A percentile compares a stretch with the other conserved stretches of the same genome.
phyloP scores from a whole-genome alignment of 2,888 invertebrate species.

The Stratiomys singularior region DNA sequence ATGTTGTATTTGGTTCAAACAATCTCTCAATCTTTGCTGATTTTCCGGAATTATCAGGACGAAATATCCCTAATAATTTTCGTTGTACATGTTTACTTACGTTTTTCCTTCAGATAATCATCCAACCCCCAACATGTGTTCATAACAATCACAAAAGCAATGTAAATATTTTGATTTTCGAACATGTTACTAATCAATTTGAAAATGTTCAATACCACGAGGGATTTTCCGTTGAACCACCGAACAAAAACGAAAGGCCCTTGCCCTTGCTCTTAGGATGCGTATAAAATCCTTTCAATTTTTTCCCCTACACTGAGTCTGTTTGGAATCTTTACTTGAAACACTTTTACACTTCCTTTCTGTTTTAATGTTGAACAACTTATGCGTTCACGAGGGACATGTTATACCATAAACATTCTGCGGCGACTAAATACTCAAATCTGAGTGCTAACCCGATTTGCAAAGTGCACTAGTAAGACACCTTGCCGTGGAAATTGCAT shows the following conservation, averaged over 20 bases:
- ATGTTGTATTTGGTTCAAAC: too few relatives aligned
- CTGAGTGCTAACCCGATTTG: not conserved
- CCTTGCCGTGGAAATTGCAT: not conserved
- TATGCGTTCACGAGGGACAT: not conserved
- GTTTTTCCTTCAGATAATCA: slow-evolving; percentile 35
- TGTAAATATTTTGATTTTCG: not conserved
- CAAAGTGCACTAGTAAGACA: slow-evolving; percentile 10
- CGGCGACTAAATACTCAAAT: not conserved
- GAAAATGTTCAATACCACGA: not conserved
- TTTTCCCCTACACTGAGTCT: too few relatives aligned
- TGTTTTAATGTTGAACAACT: not conserved
- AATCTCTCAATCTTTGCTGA: too few relatives aligned
- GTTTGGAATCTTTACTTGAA: not conserved
- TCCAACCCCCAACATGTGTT: slow-evolving; percentile 15
- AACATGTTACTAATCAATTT: not conserved
- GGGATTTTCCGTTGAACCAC: too few relatives aligned
- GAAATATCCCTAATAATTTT: too few relatives aligned
- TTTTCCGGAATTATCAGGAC: too few relatives aligned
- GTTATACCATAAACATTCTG: not conserved
- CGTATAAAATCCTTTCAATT: too few relatives aligned
- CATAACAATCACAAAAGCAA: not conserved
- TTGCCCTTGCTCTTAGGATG: too few relatives aligned
- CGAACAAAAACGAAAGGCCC: too few relatives aligned
- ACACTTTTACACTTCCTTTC: not conserved
- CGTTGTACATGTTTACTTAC: slow-evolving; percentile 20